Evolutionary conservation across 2,888 invertebrate genomes (phyloP).

Genomic region (Tuta absoluta): DNA sequence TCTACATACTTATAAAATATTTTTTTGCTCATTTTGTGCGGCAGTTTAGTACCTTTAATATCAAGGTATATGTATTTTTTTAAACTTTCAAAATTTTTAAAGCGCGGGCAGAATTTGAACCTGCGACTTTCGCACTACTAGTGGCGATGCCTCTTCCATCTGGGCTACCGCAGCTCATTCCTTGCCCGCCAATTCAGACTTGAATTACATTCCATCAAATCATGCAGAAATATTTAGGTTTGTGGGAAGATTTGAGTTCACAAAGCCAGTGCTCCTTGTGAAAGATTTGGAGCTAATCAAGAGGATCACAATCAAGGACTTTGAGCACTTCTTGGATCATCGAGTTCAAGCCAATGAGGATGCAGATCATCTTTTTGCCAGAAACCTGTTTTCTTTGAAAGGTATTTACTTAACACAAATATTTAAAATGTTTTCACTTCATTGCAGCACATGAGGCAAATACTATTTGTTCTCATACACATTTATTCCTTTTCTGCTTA

Average conservation of each 20-base stretch:
- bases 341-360: conserved; percentile 56
- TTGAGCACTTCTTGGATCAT: conserved; percentile 78
- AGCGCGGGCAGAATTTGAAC: too few species aligned
- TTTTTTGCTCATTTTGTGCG: too few species aligned
- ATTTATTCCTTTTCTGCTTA: background rate
- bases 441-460: background rate
- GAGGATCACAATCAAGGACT: conserved; percentile 76
- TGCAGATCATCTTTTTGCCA: conserved; percentile 73
- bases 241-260: conserved; percentile 70
- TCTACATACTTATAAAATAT: too few species aligned
- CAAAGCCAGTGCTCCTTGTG: conserved; percentile 60
- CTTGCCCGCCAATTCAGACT: too few species aligned
- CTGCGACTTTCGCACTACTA: too few species aligned
- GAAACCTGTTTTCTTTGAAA: conserved; percentile 66
- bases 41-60: too few species aligned
- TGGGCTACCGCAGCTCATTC: too few species aligned
- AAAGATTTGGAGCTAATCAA: conserved; percentile 76
- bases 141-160: too few species aligned
- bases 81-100: too few species aligned
- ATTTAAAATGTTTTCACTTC: too few species aligned
- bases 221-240: conserved; percentile 51
- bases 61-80: too few species aligned
- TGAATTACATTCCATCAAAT: too few species aligned
- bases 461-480: background rate
- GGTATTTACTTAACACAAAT: conserved; percentile 52